Percentiles rank a stretch among this genome's conserved stretches.
phyloP scores from a whole-genome alignment of 2,113 vertebrate species.

The Lasiurus borealis region DNA sequence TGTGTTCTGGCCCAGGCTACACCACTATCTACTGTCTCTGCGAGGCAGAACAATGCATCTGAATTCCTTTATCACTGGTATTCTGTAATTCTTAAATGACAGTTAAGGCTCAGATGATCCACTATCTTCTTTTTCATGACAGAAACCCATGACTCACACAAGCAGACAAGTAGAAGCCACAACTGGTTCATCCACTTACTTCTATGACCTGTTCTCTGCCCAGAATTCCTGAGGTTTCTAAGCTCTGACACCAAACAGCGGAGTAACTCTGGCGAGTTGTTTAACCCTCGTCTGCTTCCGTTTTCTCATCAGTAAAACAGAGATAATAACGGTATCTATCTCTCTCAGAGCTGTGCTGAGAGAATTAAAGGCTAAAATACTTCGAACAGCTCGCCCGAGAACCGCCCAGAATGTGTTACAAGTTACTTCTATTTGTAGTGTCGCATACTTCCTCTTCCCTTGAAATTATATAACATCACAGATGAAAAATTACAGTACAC shows the following conservation, averaged over 20 bases:
- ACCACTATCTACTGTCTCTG: not conserved
- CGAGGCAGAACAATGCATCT: not conserved
- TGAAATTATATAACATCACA: not conserved
- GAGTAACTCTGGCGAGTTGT: not conserved
- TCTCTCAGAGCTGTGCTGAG: not conserved
- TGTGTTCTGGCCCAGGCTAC: not conserved
- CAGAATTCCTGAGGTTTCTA: not conserved
- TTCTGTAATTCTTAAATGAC: slow-evolving; percentile 34
- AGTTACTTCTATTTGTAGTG: not conserved
- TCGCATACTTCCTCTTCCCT: not conserved
- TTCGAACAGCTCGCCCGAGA: not conserved
- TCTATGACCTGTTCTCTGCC: not conserved
- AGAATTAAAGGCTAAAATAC: not conserved
- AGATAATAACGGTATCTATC: not conserved
- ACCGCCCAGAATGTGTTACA: not conserved
- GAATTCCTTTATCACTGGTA: slow-evolving; percentile 7
- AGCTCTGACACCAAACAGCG: not conserved
- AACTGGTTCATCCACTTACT: not conserved
- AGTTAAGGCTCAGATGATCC: slow-evolving; percentile 2
- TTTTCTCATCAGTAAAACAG: not conserved
- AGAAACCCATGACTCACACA: slow-evolving; percentile 20
- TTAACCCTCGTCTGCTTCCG: not conserved
- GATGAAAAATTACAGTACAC: not conserved
- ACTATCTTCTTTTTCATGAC: not conserved
- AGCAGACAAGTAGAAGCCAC: not conserved